Base-by-base conservation (phyloP, 92 coral and sea anemone species). In the Porites lobata region DNA sequence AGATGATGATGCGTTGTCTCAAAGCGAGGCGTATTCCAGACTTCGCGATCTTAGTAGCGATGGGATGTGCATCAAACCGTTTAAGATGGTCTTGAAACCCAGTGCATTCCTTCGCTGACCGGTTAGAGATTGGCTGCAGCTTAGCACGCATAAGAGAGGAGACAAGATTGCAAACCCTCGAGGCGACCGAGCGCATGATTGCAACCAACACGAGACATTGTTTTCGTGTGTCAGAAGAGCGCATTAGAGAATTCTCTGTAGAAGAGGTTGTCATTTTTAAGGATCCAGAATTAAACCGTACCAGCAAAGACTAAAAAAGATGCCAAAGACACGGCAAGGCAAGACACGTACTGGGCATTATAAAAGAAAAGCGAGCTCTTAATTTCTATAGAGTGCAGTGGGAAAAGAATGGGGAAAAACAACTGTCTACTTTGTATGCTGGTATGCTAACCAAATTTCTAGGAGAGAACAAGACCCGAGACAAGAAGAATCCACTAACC, bases 61-160 rank as follows among this genome's bases (percentile, higher is more conserved):
- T 18, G 14, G n/a, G n/a, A 50, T 11, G 62, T 29, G 18, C 32
- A 52, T 11, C 5, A 3, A n/a, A 52, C 54, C 50, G 14, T 9
- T 0, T 47, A 2, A 54, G 47, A 20, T 9, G 72, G 19, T 20
- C 10, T 32, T 4, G 8, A 17, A 69, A 69, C 21, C 43, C 47
- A 4, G 11, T 69, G 3, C 43, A 7, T 8, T 69, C 73, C 12
- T 21, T 22, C 17, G 21, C 73, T 21, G 43, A 69, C 43, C 50
- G 73, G 11, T 22, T 69, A 50, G 47, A 69, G 11, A 69, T 69
- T 21, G 47, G 73, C 21, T 69, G 73, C 50, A 69, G 52, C 73
- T 50, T 69, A 4, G 38, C 73, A 29, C 53, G 75, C 54, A 70
- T 70, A 51, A 70, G 75, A 70, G 75, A 70, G 75, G 17, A 32